A percentile compares a stretch with the other conserved stretches of the same genome.
Evolutionary conservation across 2,888 invertebrate genomes (phyloP).

Genomic region (Craniophora ligustri): DNA sequence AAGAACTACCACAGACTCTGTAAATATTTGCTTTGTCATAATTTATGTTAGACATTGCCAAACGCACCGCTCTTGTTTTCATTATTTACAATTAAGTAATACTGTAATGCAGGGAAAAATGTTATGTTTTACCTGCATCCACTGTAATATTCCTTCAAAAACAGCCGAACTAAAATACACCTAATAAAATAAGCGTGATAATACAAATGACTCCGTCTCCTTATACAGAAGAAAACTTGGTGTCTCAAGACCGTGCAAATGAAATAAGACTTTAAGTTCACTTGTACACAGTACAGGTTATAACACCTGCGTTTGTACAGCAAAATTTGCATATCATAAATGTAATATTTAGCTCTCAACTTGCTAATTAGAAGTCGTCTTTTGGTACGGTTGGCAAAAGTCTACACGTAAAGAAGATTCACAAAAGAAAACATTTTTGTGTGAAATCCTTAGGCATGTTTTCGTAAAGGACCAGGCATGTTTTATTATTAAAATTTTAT

Average conservation of each 20-base stretch:
- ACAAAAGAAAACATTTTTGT: too few species aligned
- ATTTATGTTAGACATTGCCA: too few species aligned
- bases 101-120: too few species aligned
- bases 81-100: conserved; percentile 23
- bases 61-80: too few species aligned
- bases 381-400: conserved; percentile 72
- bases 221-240: conserved; percentile 69
- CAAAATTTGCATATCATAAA: conserved; percentile 87
- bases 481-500: too few species aligned
- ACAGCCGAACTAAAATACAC: conserved; percentile 48
- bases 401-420: conserved; percentile 16
- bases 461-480: too few species aligned
- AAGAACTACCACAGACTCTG: too few species aligned
- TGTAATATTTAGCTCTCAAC: conserved; percentile 87
- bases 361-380: conserved; percentile 86
- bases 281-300: conserved; percentile 68
- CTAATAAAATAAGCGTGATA: conserved; percentile 68
- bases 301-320: conserved; percentile 60
- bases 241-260: conserved; percentile 41
- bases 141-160: conserved; percentile 45
- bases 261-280: conserved; percentile 61
- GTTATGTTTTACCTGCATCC: conserved; percentile 37
- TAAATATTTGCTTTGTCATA: too few species aligned
- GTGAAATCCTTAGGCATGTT: conserved; percentile 26
- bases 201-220: conserved; percentile 68